A percentile compares a stretch with the other conserved stretches of the same genome.
phyloP scores from a whole-genome alignment of 2,797 vertebrate genomes.

The Mionectes olivaceus region DNA sequence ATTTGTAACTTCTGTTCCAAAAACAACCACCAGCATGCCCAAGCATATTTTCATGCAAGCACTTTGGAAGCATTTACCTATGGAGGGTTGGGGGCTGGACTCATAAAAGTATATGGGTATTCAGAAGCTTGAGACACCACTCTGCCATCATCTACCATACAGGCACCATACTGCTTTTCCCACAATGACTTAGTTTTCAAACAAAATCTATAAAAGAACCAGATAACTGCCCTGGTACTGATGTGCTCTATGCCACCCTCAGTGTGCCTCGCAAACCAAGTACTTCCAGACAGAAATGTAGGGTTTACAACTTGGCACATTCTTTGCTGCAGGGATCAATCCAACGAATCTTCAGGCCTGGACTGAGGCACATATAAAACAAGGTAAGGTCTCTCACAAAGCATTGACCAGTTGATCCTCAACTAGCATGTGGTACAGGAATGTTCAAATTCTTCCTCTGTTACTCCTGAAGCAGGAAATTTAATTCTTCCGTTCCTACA shows the following conservation, averaged over 20 bases:
- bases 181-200: background rate
- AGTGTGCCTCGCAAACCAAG: background rate
- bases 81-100: background rate
- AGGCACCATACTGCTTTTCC: background rate
- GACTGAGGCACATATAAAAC: background rate
- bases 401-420: background rate
- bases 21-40: background rate
- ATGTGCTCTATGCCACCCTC: background rate
- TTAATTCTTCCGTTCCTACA: background rate
- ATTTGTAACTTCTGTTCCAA: background rate
- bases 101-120: background rate
- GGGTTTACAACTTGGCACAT: fast-evolving
- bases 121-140: background rate
- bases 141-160: background rate
- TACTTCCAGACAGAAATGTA: background rate
- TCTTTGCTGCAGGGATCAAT: background rate
- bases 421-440: background rate
- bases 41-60: background rate
- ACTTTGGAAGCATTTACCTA: background rate
- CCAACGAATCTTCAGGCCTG: background rate
- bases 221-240: background rate
- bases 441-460: background rate
- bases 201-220: background rate
- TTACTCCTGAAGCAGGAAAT: background rate
- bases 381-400: background rate